Evolutionary conservation across 2,888 invertebrate species (phyloP).

Genomic region (Parnassius mnemosyne): DNA sequence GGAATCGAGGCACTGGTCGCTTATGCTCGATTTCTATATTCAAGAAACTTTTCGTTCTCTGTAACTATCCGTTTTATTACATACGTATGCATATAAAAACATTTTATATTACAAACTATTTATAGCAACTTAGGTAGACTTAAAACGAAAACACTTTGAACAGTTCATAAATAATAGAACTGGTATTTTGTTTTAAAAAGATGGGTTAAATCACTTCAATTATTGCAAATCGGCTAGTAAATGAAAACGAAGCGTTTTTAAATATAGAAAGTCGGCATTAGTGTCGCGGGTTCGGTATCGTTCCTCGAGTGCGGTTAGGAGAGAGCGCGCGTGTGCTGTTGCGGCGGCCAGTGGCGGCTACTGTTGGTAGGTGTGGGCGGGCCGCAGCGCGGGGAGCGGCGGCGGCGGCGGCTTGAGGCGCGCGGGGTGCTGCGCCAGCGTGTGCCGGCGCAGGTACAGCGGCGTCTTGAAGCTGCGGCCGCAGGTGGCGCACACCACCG

Average conservation of each 20-base stretch:
- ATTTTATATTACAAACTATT: too few relatives aligned
- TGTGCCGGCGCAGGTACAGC: constrained; percentile 87
- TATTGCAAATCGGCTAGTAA: too few relatives aligned
- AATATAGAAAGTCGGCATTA: too few relatives aligned
- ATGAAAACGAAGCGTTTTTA: too few relatives aligned
- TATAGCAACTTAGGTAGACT: too few relatives aligned
- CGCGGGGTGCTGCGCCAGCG: constrained; percentile 84
- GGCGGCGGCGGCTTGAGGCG: constrained; percentile 53
- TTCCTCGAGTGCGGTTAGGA: constrained; percentile 7
- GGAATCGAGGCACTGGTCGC: constrained; percentile 12
- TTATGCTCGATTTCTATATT: not conserved
- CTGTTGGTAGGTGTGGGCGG: constrained; percentile 50
- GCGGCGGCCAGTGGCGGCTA: constrained; percentile 27
- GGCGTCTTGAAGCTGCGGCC: constrained; percentile 88
- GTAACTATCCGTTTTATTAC: too few relatives aligned
- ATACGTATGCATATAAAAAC: too few relatives aligned
- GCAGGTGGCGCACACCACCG: constrained; percentile 85
- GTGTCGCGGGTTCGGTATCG: constrained; percentile 5
- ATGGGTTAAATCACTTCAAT: too few relatives aligned
- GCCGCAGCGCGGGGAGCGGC: constrained; percentile 56
- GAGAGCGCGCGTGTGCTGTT: constrained; percentile 29
- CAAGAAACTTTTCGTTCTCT: too few relatives aligned
- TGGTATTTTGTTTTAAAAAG: too few relatives aligned
- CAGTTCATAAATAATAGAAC: too few relatives aligned
- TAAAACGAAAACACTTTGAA: too few relatives aligned